Evolutionary conservation across 2,797 vertebrate species (phyloP).

Genomic region (Mus minutoides): DNA sequence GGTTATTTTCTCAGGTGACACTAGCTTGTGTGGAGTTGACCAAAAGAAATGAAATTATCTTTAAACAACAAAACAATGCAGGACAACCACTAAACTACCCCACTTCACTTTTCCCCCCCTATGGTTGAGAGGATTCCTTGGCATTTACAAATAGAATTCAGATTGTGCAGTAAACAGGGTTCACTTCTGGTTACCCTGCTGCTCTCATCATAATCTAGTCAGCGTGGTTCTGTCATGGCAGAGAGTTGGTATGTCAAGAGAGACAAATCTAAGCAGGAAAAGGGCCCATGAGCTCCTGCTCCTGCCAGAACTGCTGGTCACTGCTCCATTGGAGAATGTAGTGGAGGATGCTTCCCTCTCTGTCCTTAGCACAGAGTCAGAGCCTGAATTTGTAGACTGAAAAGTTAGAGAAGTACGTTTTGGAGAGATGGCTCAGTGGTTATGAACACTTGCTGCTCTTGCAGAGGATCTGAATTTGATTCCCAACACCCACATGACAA

Average conservation of each 20-base stretch:
- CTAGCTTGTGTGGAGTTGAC: neutral
- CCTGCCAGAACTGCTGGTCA: neutral
- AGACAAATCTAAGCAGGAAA: neutral
- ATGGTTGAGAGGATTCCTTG: neutral
- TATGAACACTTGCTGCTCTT: neutral
- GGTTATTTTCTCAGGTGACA: neutral
- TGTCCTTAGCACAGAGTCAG: neutral
- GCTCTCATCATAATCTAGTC: neutral
- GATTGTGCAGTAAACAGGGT: neutral
- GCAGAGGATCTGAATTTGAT: neutral
- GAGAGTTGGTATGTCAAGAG: neutral
- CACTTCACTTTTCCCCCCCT: too few species aligned
- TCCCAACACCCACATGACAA: neutral
- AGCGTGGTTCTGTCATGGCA: neutral
- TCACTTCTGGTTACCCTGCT: neutral
- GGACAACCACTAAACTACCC: neutral
- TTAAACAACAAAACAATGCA: neutral
- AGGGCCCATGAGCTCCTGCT: neutral
- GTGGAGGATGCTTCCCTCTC: neutral
- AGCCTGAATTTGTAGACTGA: neutral
- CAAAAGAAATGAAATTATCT: neutral
- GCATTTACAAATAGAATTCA: neutral
- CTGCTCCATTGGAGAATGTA: too few species aligned
- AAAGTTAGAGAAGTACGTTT: too few species aligned
- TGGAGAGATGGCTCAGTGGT: too few species aligned